These are phyloP conservation scores for Ommatoiulus sabulosus DNA, from an alignment of 2,888 invertebrate genomes.

Conservation along the genomic window DNA sequence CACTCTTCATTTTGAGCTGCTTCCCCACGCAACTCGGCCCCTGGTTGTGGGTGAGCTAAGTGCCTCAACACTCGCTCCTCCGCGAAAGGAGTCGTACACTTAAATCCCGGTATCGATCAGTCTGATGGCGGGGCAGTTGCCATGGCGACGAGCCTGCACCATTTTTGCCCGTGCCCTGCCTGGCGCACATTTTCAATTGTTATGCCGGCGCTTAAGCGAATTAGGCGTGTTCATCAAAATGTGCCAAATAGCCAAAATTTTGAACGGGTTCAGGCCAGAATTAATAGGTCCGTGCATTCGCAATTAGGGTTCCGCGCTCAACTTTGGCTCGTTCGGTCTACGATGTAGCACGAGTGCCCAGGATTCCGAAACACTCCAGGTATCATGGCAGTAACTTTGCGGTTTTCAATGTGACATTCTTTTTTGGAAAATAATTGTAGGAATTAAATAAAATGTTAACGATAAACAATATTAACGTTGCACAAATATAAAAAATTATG, in stretches of 20 bases:
- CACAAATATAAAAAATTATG: no score
- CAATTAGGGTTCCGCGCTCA: background rate
- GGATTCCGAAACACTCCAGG: no score
- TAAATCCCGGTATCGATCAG: slow-evolving; percentile 33
- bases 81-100: background rate
- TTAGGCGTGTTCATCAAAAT: background rate
- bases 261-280: background rate
- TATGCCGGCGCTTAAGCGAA: background rate
- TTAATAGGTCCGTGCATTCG: background rate
- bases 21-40: background rate
- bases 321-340: no score
- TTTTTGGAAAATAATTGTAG: no score
- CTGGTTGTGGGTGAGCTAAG: slow-evolving; percentile 35
- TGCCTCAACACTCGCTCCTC: slow-evolving; percentile 24
- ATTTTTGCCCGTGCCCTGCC: background rate
- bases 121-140: slow-evolving; percentile 29
- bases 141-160: slow-evolving; percentile 8
- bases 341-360: no score
- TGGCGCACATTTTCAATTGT: slow-evolving; percentile 43
- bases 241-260: slow-evolving; percentile 2
- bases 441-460: no score
- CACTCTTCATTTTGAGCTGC: slow-evolving; percentile 1
- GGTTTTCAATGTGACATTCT: no score
- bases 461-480: no score
- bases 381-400: no score